Base-by-base conservation (phyloP, 2,113 vertebrate species). In the Eretmochelys imbricata region DNA sequence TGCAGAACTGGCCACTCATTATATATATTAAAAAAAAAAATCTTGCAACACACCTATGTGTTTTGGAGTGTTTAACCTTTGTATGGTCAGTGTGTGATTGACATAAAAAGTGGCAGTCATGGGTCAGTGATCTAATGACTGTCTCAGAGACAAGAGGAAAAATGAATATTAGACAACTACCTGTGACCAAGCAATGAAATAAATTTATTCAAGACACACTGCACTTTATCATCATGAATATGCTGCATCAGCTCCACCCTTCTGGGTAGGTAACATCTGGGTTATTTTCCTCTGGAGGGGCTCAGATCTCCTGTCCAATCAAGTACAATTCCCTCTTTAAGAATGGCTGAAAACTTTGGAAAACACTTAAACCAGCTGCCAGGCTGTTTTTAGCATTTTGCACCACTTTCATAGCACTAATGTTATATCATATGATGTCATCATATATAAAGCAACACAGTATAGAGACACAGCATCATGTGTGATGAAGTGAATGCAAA, bases 21-120 rank as follows among this genome's bases (percentile, higher is more conserved):
- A 80, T 83, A 92, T 78, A 72, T 75, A 42, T 42, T 42, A 93
- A 96, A 24, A 46, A 75, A 84, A 65, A 22, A 31, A 88, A 65
- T 59, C 1, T 0, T 13, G 27, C 17, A 87, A 29, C 90, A 50
- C 59, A 57, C 48, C 89, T 59, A 8, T 0, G 8, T 35, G 38
- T 27, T 31, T 57, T n/a, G n/a, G 14, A 17, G 24, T 80, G 17
- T 89, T 86, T 54, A 75, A 80, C 3, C 57, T 24, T n/a, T 65
- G 35, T 46, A 8, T 65, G 24, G 69, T 9, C 51, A 86, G 27
- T 5, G 0, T n/a, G 48, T 3, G 1, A 89, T 72, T 2, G n/a
- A 0, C 5, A 78, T 72, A 72, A 25, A 0, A 50, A 80, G 88
- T 38, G 83, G 29, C 89, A 79, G 38, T 1, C 87, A 94, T 1